These are phyloP conservation scores for Dolichomitus sp. DNA, from an alignment of 2,888 invertebrate genomes.

Conservation along the genomic window DNA sequence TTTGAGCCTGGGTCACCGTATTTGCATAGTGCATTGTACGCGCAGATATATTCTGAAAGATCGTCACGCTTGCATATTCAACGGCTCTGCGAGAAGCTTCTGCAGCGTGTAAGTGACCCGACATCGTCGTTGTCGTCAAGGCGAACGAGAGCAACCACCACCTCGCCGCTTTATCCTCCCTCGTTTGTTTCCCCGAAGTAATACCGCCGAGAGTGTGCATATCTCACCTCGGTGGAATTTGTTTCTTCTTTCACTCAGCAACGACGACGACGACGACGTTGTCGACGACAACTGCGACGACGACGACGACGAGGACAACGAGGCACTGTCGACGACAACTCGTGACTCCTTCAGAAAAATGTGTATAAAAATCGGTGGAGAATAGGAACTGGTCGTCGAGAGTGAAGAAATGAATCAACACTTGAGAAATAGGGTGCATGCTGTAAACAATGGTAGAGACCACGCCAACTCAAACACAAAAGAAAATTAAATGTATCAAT, in stretches of 20 bases:
- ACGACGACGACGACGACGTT: background rate
- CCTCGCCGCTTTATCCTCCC: slow-evolving; percentile 20
- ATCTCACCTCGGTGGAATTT: slow-evolving; percentile 27
- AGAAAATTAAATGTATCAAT: background rate
- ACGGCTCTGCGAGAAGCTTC: background rate
- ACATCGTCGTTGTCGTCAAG: slow-evolving; percentile 27
- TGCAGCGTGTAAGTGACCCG: slow-evolving; percentile 21
- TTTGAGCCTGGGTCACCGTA: background rate
- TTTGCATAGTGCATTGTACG: slow-evolving; percentile 21
- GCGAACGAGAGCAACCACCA: slow-evolving; percentile 22
- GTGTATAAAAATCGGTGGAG: slow-evolving; percentile 21
- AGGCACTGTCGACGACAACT: slow-evolving; percentile 5
- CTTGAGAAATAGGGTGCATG: slow-evolving; percentile 15
- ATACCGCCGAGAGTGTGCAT: slow-evolving; percentile 37
- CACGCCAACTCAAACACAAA: background rate
- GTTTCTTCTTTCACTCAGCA: slow-evolving; percentile 28
- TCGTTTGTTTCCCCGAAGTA: slow-evolving; percentile 36
- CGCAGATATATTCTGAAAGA: slow-evolving; percentile 2
- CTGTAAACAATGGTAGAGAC: background rate
- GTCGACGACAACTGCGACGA: background rate
- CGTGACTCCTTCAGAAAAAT: slow-evolving; percentile 15
- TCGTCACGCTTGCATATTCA: slow-evolving; percentile 31
- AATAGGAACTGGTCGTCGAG: slow-evolving; percentile 13
- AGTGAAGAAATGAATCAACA: slow-evolving; percentile 17
- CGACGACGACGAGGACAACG: slow-evolving; percentile 5